Evolutionary conservation across 2,797 vertebrate genomes (phyloP), one percentile per base, ranked within the genome.

Genomic region (Gymnoscopelus braueri): DNA sequence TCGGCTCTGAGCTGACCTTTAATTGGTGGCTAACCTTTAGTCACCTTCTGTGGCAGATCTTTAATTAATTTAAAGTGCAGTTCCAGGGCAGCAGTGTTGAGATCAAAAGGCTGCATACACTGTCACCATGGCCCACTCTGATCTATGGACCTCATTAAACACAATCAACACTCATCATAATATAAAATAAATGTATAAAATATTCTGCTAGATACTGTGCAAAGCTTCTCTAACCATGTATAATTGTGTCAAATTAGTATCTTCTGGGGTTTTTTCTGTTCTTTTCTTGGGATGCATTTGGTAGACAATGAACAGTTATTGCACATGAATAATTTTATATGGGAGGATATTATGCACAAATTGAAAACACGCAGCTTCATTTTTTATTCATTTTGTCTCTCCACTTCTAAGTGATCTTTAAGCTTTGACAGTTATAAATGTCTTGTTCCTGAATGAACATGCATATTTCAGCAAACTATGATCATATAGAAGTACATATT

Each of bases 371-470:
- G 65, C 2, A 48, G 57, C 55, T 56, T 19, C 1, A 0, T 67
- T 81, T 79, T 81, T 81, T 81, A 68, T 52, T 78, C 75, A 64
- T 69, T 58, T 66, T 67, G 67, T 74, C 53, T 24, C 26, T 77
- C 75, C 60, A 2, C 55, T 71, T 73, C 47, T 12, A 11, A 74
- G 35, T 60, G 74, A 67, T 73, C 26, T 47, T 50, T 56, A 58
- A 23, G 80, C 57, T 11, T 19, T 69, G n/a, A 65, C 50, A 64
- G 56, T 44, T 15, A 15, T 2, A 12, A 32, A 54, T 2, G 52
- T 72, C 55, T 78, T 65, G 61, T 58, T 79, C 13, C 59, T 8
- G 35, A 75, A 67, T 72, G 61, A 78, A 58, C 10, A 3, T 53
- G 69, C 72, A 78, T 69, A 78, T 59, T 82, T 66, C 32, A 59